phyloP scores from a whole-genome alignment of 2,797 vertebrate species.

The Varecia variegata region DNA sequence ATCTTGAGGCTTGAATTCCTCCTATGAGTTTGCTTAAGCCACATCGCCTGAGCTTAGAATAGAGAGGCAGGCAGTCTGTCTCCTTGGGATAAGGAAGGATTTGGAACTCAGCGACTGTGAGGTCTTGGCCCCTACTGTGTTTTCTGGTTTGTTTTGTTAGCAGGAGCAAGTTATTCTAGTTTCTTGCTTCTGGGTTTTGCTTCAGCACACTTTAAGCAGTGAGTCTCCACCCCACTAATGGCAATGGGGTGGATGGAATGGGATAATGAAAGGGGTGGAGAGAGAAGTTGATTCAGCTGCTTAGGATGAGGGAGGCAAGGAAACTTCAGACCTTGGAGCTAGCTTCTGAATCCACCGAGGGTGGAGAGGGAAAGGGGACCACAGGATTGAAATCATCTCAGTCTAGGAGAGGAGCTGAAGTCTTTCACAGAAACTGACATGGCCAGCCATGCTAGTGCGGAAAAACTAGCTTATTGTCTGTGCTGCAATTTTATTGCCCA shows the following conservation, averaged over 20 bases:
- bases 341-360: neutral
- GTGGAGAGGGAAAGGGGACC: neutral
- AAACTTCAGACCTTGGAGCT: conserved; percentile 47
- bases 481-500: neutral
- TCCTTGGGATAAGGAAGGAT: conserved; percentile 77
- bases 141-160: conserved; percentile 80
- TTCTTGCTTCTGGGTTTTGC: conserved; percentile 73
- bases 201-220: conserved; percentile 54
- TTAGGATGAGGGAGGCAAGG: conserved; percentile 31
- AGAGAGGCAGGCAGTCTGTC: conserved; percentile 75
- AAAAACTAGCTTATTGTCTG: neutral
- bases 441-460: neutral
- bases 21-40: conserved; percentile 74
- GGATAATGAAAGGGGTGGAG: conserved; percentile 70
- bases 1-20: conserved; percentile 74
- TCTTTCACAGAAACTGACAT: neutral
- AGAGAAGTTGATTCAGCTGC: conserved; percentile 73
- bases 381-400: neutral
- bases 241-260: conserved; percentile 54
- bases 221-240: conserved; percentile 65
- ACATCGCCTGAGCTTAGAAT: conserved; percentile 66
- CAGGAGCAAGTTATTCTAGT: conserved; percentile 76
- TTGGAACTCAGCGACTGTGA: conserved; percentile 74
- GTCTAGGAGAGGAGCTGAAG: neutral
- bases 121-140: conserved; percentile 74